Evolutionary conservation across 2,888 invertebrate genomes (phyloP).

Genomic region (Parthenolecanium corni): DNA sequence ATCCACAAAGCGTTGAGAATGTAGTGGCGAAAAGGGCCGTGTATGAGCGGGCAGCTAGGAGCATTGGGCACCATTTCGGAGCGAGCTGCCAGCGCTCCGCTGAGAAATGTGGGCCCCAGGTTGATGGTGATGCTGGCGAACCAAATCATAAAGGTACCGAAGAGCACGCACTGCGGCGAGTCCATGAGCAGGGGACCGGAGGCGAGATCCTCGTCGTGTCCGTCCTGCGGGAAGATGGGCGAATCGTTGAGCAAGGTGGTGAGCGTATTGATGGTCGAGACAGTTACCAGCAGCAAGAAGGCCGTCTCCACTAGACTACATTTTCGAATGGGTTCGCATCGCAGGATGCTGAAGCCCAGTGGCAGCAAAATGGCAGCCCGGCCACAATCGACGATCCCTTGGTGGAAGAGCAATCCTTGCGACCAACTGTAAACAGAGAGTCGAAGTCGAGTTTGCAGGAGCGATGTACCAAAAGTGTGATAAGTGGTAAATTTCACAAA

Average conservation of each 20-base stretch:
- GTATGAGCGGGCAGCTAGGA: conserved; percentile 72
- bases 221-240: conserved; percentile 68
- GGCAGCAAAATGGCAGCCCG: conserved; percentile 68
- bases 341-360: conserved; percentile 64
- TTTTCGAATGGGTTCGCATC: conserved; percentile 72
- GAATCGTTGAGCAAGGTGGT: conserved; percentile 77
- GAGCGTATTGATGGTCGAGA: conserved; percentile 81
- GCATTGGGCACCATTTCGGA: conserved; percentile 63
- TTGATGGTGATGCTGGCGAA: conserved; percentile 83
- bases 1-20: conserved; percentile 86
- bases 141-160: conserved; percentile 88
- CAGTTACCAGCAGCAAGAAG: conserved; percentile 74
- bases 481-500: too few species aligned
- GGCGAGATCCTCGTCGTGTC: conserved; percentile 53
- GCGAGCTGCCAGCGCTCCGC: conserved; percentile 69
- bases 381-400: conserved; percentile 71
- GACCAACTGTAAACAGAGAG: conserved; percentile 55
- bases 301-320: conserved; percentile 80
- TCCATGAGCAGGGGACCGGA: conserved; percentile 72
- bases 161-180: conserved; percentile 77
- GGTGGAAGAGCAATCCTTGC: conserved; percentile 71
- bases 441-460: too few species aligned
- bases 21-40: conserved; percentile 79
- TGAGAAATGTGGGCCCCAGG: conserved; percentile 75
- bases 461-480: too few species aligned